A percentile compares a stretch with the other conserved stretches of the same genome.
These are phyloP conservation scores for Sphaerodactylus townsendi DNA, from an alignment of 2,113 vertebrate genomes.

Conservation along the genomic window DNA sequence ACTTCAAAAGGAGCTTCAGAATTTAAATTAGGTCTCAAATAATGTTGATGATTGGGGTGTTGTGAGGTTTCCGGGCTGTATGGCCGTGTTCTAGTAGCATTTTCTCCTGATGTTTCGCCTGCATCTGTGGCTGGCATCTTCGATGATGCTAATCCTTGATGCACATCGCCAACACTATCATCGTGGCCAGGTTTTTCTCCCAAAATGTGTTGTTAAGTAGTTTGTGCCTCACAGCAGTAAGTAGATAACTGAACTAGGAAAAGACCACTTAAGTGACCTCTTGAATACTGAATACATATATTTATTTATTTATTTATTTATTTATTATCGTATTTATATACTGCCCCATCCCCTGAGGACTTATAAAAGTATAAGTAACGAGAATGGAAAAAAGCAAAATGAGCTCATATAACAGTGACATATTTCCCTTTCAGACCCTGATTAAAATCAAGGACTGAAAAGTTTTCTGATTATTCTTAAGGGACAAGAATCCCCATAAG, in stretches of 20 bases:
- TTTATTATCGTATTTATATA: too few relatives aligned
- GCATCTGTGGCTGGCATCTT: too few relatives aligned
- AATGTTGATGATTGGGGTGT: constrained; percentile 4
- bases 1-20: neutral
- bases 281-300: too few relatives aligned
- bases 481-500: neutral
- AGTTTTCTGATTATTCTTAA: neutral
- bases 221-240: neutral
- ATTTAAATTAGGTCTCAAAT: neutral
- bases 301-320: too few relatives aligned
- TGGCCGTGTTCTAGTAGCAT: too few relatives aligned
- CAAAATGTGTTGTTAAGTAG: neutral
- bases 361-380: too few relatives aligned
- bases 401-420: neutral
- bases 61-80: too few relatives aligned
- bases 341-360: too few relatives aligned
- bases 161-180: neutral
- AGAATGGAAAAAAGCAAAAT: neutral
- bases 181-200: neutral
- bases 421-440: neutral
- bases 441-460: neutral
- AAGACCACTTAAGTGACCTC: neutral
- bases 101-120: too few relatives aligned
- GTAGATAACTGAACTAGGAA: neutral
- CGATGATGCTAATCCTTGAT: neutral